These are phyloP conservation scores for Sebastes miniatus DNA, from an alignment of 2,797 vertebrate genomes.

Conservation along the genomic window DNA sequence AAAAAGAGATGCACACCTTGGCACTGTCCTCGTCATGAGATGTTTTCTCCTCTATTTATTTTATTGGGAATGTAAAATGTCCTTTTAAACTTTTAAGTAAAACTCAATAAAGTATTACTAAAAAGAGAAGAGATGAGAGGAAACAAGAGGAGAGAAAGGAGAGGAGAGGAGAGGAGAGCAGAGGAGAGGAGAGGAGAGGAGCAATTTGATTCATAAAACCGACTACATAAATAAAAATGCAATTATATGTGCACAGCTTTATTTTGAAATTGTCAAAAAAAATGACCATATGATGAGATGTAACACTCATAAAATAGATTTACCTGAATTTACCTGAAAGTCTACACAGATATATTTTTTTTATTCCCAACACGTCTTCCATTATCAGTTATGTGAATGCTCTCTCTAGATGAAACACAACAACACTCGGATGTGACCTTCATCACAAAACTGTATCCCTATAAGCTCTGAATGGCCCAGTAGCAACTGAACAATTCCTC, in stretches of 20 bases:
- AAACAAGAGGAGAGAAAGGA: neutral
- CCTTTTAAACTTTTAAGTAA: too few species aligned
- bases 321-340: neutral
- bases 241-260: neutral
- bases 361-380: neutral
- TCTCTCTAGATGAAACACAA: neutral
- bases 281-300: neutral
- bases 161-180: neutral
- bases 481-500: slow-evolving; percentile 10
- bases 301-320: neutral
- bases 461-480: neutral
- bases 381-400: neutral
- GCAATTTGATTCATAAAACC: neutral
- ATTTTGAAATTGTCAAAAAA: neutral
- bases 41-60: too few species aligned
- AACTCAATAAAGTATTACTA: too few species aligned
- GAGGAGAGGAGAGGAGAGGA: neutral
- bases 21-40: too few species aligned
- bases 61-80: too few species aligned
- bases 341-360: neutral
- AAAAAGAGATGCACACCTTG: too few species aligned
- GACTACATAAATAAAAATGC: neutral
- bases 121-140: slow-evolving; percentile 4
- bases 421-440: neutral
- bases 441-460: slow-evolving; percentile 1